Conservation (phyloP, 1,140 invertebrate species). For the Papilio polytes region DNA sequence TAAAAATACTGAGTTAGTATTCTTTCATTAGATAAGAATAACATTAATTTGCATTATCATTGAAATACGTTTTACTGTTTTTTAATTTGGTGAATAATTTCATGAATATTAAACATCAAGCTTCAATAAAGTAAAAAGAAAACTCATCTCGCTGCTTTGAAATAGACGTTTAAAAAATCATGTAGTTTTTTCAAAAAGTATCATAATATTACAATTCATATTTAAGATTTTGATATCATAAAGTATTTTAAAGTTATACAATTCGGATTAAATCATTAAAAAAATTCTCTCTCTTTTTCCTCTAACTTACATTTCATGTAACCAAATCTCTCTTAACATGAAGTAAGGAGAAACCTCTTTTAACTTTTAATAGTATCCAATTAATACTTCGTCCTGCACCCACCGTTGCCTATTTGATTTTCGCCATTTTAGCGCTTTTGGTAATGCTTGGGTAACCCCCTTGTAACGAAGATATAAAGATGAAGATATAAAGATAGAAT, state of each 20-base stretch:
- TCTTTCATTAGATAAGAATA: slow-evolving; percentile 5
- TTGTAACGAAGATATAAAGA: too few relatives aligned
- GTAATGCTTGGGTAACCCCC: too few relatives aligned
- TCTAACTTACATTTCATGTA: background rate
- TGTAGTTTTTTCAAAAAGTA: background rate
- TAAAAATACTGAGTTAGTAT: background rate
- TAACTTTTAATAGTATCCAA: background rate
- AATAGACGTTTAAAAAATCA: background rate
- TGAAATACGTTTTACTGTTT: slow-evolving; percentile 1
- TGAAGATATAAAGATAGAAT: too few relatives aligned
- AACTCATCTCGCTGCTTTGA: background rate
- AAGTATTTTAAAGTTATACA: too few relatives aligned
- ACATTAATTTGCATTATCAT: slow-evolving; percentile 14
- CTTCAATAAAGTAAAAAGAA: background rate
- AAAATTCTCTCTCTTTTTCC: too few relatives aligned
- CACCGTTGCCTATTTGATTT: too few relatives aligned
- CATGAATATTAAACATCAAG: slow-evolving; percentile 7
- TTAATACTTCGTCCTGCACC: background rate
- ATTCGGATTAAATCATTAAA: too few relatives aligned
- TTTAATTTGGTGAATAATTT: slow-evolving; percentile 15
- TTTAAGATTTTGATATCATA: background rate
- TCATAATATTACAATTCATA: background rate
- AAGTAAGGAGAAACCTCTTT: background rate
- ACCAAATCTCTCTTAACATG: background rate
- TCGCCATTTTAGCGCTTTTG: too few relatives aligned